Conservation (phyloP, 2,888 invertebrate genomes). For the Hirtodrosophila alboralis region DNA sequence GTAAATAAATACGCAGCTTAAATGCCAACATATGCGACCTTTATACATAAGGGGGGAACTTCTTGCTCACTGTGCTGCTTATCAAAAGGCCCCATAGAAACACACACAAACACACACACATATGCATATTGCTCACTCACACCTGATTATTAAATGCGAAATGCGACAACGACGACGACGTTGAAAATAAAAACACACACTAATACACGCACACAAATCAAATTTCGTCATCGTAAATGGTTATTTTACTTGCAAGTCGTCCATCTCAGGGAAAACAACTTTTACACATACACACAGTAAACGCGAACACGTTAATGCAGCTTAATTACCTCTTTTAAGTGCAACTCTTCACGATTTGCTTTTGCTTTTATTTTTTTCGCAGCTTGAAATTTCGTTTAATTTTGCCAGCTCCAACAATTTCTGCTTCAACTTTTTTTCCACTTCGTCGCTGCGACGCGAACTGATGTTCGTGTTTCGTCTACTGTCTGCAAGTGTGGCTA, state of each 20-base stretch:
- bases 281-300: slow-evolving; percentile 49
- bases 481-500: slow-evolving; percentile 8
- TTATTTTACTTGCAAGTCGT: slow-evolving; percentile 54
- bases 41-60: slow-evolving; percentile 32
- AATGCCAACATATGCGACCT: slow-evolving; percentile 68
- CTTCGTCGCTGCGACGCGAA: slow-evolving; percentile 45
- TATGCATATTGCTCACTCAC: slow-evolving; percentile 40
- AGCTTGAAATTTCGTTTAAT: slow-evolving; percentile 54
- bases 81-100: slow-evolving; percentile 34
- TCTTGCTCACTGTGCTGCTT: slow-evolving; percentile 45
- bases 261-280: slow-evolving; percentile 72
- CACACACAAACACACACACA: slow-evolving; percentile 15
- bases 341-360: slow-evolving; percentile 59
- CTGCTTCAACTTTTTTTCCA: slow-evolving; percentile 45
- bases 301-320: slow-evolving; percentile 37
- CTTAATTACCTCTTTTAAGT: slow-evolving; percentile 67
- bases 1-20: slow-evolving; percentile 52
- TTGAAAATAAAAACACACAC: slow-evolving; percentile 57
- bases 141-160: slow-evolving; percentile 65
- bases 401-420: slow-evolving; percentile 42
- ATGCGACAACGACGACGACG: slow-evolving; percentile 35
- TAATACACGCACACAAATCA: slow-evolving; percentile 22
- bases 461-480: slow-evolving; percentile 32
- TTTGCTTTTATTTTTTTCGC: slow-evolving; percentile 54
- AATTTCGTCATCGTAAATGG: slow-evolving; percentile 70